These are phyloP conservation scores for Drosophila obscura DNA, from an alignment of 1,140 invertebrate species.

Conservation along the genomic window DNA sequence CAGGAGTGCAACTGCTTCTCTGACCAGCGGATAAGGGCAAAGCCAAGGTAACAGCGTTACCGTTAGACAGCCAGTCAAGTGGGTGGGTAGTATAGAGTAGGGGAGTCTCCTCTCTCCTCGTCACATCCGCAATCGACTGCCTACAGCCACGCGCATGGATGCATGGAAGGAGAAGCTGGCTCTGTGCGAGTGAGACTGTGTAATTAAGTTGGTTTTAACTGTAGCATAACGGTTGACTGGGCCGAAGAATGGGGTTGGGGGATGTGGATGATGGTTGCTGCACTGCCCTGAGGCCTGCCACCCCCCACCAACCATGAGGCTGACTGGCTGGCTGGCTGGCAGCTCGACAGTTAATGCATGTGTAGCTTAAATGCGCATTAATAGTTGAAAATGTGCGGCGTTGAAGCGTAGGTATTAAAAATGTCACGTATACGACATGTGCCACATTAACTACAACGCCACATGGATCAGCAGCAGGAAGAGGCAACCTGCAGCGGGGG, in stretches of 20 bases:
- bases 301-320: background rate
- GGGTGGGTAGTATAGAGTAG: too few species aligned
- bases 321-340: slow-evolving; percentile 10
- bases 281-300: background rate
- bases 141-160: slow-evolving; percentile 11
- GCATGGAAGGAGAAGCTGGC: too few species aligned
- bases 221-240: slow-evolving; percentile 58
- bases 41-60: slow-evolving; percentile 3
- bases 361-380: slow-evolving; percentile 81
- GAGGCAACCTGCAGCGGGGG: background rate
- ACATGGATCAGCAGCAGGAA: slow-evolving; percentile 63
- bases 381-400: slow-evolving; percentile 82
- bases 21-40: slow-evolving; percentile 18
- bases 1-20: background rate
- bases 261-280: slow-evolving; percentile 17
- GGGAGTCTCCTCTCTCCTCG: slow-evolving; percentile 3
- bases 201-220: slow-evolving; percentile 75
- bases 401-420: slow-evolving; percentile 82
- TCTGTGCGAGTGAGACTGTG: slow-evolving; percentile 43
- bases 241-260: background rate
- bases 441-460: slow-evolving; percentile 74
- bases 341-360: slow-evolving; percentile 74
- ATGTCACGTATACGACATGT: slow-evolving; percentile 81
- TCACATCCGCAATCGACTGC: slow-evolving; percentile 56
- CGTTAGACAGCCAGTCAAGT: slow-evolving; percentile 17